Base-by-base conservation (phyloP, 2,888 invertebrate genomes). In the Drosophila paracracens region DNA sequence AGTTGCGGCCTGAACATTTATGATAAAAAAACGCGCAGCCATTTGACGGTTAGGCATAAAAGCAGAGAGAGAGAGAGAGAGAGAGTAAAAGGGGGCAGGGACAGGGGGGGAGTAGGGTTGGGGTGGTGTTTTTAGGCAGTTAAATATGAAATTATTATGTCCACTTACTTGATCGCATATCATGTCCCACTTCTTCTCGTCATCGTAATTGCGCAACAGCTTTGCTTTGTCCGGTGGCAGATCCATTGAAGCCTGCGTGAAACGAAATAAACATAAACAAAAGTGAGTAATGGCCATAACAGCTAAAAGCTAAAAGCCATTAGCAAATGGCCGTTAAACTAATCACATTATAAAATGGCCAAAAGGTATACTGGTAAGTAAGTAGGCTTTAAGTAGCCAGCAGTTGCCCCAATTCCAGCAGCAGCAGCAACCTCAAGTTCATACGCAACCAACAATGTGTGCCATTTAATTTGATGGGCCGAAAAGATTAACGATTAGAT, bases 131-230 rank as follows among this genome's bases (percentile, higher is more conserved):
- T 10, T 58, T 69, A 33, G 46, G 31, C 61, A 59, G 38, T 64
- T 68, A 54, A 59, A 61, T 56, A 36, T n/a, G 35, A 65, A 59
- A 68, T 64, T 46, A 71, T 75, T 25, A 11, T 64, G 25, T 71
- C 38, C 66, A 89, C 94, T 94, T 93, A 97, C 97, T 95, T 98
- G 99, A 95, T 99, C 99, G 95, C 99, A 99, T 94, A 99, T 98
- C 93, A 99, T 97, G 94, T 99, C 99, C 99, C 99, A 99, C 94
- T 99, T 99, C 94, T 99, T 99, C 93, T 99, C 98, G 93, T 97
- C 96, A 94, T 99, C 99, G 93, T 99, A 99, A 93, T 97, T 97
- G 89, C 97, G 97, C 79, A 98, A 94, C 46, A 99, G 95, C 94
- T 99, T 99, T 89, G 99, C 98, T 94, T 99, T 99, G 94, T 99